Base-by-base conservation (phyloP, 1,140 invertebrate species). In the Plodia interpunctella region DNA sequence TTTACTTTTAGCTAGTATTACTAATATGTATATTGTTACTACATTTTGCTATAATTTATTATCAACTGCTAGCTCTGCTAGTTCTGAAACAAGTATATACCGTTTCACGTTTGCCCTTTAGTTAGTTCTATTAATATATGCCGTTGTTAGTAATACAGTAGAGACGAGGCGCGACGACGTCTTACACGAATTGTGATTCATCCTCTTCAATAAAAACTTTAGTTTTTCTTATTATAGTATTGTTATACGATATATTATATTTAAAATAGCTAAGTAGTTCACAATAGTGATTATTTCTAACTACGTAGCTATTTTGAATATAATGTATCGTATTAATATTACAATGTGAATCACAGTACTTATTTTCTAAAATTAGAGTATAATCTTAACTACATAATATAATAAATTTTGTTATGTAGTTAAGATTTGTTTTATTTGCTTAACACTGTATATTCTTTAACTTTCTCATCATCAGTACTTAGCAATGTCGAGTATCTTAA, bases 1-100 rank as follows among this genome's bases (percentile, higher is more conserved):
- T 3, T 59, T 19, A 59, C 60, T 67, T 67, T 55, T 62, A 30
- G 59, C 51, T 62, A 62, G 4, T 38, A 53, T 66, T 70, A 62
- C 53, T 57, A 63, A 60, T 63, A 56, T n/a, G 5, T 30, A 25
- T 32, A 50, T 58, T 50, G 21, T 30, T 51, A 53, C 11, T 25
- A 51, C 49, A 51, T 51, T 53, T 53, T 18, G 21, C 51, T 53
- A 53, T 25, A 21, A 53, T 53, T 21, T 53, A 53, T 53, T 25
- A 53, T 44, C 38, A 44, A 44, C 38, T 17, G 38, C 38, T 13
- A 15, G 38, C 38, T 44, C 4, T 44, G 13, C 3, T 15, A 44
- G 15, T 44, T 44, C 38, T 15, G 38, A 44, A n/a, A n/a, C n/a
- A n/a, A n/a, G n/a, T n/a, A n/a, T 44, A 44, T 15, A 44, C 38